A percentile compares a stretch with the other conserved stretches of the same genome.
These are phyloP conservation scores for Tragelaphus buxtoni DNA, from an alignment of 2,113 vertebrate genomes.

Conservation along the genomic window DNA sequence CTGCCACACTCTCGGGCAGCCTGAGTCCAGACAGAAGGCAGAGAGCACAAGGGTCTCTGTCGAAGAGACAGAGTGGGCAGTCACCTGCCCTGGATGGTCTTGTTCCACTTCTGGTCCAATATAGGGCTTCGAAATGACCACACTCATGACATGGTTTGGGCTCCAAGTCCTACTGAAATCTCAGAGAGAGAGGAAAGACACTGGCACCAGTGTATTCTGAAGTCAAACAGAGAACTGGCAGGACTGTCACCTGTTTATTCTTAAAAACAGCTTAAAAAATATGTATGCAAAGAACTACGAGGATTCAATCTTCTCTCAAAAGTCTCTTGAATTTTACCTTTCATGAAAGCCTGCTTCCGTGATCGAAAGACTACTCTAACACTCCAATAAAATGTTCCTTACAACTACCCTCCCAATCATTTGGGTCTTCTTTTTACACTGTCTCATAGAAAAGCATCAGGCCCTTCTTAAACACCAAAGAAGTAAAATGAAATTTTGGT, in stretches of 20 bases:
- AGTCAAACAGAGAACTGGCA: not conserved
- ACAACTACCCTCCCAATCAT: not conserved
- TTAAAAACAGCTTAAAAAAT: slow-evolving; percentile 25
- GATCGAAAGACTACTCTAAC: not conserved
- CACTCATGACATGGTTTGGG: not conserved
- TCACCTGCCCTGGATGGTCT: not conserved
- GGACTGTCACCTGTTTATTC: slow-evolving; percentile 1
- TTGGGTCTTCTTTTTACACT: not conserved
- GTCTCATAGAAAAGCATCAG: not conserved
- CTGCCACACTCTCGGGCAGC: not conserved
- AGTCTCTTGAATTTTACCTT: slow-evolving; percentile 26
- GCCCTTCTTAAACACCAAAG: not conserved
- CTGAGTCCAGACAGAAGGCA: not conserved
- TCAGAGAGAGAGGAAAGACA: not conserved
- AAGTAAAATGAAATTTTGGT: not conserved
- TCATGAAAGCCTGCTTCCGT: not conserved
- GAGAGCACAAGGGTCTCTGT: not conserved
- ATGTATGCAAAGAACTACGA: not conserved
- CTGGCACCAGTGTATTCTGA: not conserved
- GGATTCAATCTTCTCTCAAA: not conserved
- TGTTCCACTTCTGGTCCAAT: not conserved
- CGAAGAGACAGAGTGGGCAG: not conserved
- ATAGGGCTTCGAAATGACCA: not conserved
- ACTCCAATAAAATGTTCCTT: not conserved
- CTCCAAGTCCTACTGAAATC: not conserved